Evolutionary conservation across 2,888 invertebrate genomes (phyloP).

Genomic region (Scelioninae gen. 1): DNA sequence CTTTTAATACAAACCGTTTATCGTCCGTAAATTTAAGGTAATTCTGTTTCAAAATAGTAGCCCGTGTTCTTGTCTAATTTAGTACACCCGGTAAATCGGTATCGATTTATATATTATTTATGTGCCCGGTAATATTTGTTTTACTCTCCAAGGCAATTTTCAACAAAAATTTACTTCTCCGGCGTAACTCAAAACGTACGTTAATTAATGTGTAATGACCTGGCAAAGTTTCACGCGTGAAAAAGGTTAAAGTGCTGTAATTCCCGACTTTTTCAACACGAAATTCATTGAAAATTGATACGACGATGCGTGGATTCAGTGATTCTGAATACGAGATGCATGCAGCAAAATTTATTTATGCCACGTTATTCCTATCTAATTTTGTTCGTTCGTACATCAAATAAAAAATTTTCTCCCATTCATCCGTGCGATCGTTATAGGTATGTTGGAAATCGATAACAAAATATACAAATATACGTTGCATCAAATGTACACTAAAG

Average conservation of each 20-base stretch:
- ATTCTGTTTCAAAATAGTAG: slow-evolving; percentile 29
- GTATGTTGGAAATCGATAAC: slow-evolving; percentile 26
- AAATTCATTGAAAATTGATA: slow-evolving; percentile 11
- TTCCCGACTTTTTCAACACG: not conserved
- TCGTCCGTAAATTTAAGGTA: slow-evolving; percentile 6
- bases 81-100: slow-evolving; percentile 23
- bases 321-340: not conserved
- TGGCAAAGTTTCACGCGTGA: not conserved
- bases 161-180: slow-evolving; percentile 24
- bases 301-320: slow-evolving; percentile 7
- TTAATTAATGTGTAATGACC: slow-evolving; percentile 9
- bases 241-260: not conserved
- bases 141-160: slow-evolving; percentile 15
- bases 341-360: not conserved
- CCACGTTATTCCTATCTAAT: not conserved
- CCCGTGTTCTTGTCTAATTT: slow-evolving; percentile 36
- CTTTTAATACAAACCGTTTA: slow-evolving; percentile 14
- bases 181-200: not conserved
- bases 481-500: slow-evolving; percentile 20
- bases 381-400: not conserved
- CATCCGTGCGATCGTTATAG: slow-evolving; percentile 10
- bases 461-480: slow-evolving; percentile 47
- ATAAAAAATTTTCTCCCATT: slow-evolving; percentile 11
- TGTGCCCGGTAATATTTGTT: slow-evolving; percentile 26
- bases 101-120: slow-evolving; percentile 40